Base-by-base conservation (phyloP, 2,888 invertebrate genomes). In the Ophion slaviceki region DNA sequence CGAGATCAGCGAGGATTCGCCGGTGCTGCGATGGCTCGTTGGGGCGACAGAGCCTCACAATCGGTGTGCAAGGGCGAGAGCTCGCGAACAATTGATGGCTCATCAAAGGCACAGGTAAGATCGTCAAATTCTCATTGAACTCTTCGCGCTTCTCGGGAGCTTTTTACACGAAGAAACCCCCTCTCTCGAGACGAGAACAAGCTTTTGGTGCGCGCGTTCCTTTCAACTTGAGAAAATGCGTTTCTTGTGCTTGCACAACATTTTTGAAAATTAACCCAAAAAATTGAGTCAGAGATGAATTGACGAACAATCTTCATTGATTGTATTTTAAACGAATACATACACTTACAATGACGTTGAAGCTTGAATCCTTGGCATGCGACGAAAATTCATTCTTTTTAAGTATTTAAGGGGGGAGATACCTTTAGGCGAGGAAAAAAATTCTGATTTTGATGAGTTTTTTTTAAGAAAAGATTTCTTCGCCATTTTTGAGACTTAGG, bases 1-100 rank as follows among this genome's bases (percentile, higher is more conserved):
- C 24, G 70, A 66, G 57, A 40, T 62, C 11, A 86, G 84, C 28
- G 85, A 88, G 45, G 84, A 89, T 24, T 88, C 89, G 8, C 87
- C 82, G 62, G 84, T 90, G 28, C 88, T 92, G 76, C 87, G 89
- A 47, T 93, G 93, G 93, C 87, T 93, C 57, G 86, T 82, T 20
- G 89, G 91, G 24, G 75, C 87, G 7, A 85, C 84, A n/a, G 90
- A 92, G 61, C 87, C 92, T 66, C 89, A 89, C 40, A 88, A 88
- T n/a, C 88, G 88, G 24, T 93, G 93, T 85, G 83, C 90, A 77
- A 91, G 87, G 68, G 87, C 79, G 64, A 88, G 75, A 40, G 67
- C 84, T 11, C 84, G 87, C 45, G 84, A 89, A 79, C 85, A 85
- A 78, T 77, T 88, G 66, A 77, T 86, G 78, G 79, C 79, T 68